Percentiles rank a stretch among this genome's conserved stretches.
These are phyloP conservation scores for Ramphastos sulfuratus DNA, from an alignment of 2,113 vertebrate species.

Conservation along the genomic window DNA sequence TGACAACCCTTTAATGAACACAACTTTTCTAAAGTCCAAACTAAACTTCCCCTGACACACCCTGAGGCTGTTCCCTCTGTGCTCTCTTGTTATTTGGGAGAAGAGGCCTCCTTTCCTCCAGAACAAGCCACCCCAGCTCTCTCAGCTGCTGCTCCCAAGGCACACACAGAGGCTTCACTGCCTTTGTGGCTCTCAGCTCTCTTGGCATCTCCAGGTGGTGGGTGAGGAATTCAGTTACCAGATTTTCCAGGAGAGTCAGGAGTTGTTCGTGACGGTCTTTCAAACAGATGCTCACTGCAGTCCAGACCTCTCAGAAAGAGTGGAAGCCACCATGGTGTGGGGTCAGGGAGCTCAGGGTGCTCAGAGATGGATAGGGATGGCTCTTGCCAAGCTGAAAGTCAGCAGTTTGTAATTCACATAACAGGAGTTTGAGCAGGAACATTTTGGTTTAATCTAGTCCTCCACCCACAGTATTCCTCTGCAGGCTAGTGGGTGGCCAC, in stretches of 20 bases:
- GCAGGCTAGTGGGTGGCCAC: neutral
- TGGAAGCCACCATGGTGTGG: accelerated
- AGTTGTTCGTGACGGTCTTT: neutral
- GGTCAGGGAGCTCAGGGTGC: neutral
- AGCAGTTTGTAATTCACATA: neutral
- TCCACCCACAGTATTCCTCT: neutral
- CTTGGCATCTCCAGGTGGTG: neutral
- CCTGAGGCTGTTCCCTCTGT: no score
- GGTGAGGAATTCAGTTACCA: neutral
- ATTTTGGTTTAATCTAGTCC: neutral
- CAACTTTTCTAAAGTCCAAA: no score
- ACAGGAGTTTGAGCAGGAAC: neutral
- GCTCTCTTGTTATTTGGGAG: no score
- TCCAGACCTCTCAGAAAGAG: accelerated
- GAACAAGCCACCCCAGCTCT: no score
- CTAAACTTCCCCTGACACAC: no score
- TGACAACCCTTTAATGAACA: no score
- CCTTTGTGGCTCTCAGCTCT: neutral
- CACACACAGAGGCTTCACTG: no score
- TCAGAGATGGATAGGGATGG: accelerated
- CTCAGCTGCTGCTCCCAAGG: no score
- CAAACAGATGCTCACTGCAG: accelerated
- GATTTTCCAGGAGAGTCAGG: neutral
- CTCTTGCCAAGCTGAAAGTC: neutral
- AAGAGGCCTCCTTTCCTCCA: no score